A percentile compares a stretch with the other conserved stretches of the same genome.
phyloP scores from a whole-genome alignment of 2,113 vertebrate genomes.

The Chaenogobius annularis region DNA sequence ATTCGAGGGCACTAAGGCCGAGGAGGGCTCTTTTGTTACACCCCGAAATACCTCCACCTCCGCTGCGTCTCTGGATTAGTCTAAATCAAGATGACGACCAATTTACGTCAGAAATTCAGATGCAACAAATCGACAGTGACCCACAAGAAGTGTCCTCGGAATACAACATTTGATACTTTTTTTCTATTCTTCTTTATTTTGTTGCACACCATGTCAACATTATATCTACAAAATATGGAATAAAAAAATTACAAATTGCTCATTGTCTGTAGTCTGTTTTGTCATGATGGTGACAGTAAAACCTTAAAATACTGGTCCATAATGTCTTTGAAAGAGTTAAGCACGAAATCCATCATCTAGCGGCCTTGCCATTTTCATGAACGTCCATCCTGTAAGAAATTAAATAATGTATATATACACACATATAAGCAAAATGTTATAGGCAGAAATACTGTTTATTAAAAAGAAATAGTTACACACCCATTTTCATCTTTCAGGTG shows the following conservation, averaged over 20 bases:
- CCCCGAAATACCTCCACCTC: constrained; percentile 30
- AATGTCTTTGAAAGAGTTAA: constrained; percentile 16
- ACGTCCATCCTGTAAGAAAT: constrained; percentile 86
- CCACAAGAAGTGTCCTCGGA: constrained; percentile 18
- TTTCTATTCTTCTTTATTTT: constrained; percentile 64
- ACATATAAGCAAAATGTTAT: neutral
- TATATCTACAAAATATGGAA: constrained; percentile 67
- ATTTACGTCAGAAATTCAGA: neutral
- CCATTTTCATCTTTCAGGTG: constrained; percentile 98
- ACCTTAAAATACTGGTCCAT: constrained; percentile 33
- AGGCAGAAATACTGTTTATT: neutral
- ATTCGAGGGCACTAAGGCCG: constrained; percentile 42
- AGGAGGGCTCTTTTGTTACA: constrained; percentile 25
- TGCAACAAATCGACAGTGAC: neutral
- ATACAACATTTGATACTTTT: constrained; percentile 32
- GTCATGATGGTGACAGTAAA: constrained; percentile 15
- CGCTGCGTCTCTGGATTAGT: constrained; percentile 8
- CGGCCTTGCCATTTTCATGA: constrained; percentile 91
- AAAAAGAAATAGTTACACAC: constrained; percentile 70
- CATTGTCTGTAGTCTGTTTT: constrained; percentile 26
- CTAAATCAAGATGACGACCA: neutral
- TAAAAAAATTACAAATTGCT: constrained; percentile 40
- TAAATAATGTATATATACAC: neutral
- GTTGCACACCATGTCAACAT: constrained; percentile 58
- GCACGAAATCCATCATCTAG: constrained; percentile 80